These are phyloP conservation scores for Apodemia duryi DNA, from an alignment of 2,888 invertebrate genomes.

Conservation along the genomic window DNA sequence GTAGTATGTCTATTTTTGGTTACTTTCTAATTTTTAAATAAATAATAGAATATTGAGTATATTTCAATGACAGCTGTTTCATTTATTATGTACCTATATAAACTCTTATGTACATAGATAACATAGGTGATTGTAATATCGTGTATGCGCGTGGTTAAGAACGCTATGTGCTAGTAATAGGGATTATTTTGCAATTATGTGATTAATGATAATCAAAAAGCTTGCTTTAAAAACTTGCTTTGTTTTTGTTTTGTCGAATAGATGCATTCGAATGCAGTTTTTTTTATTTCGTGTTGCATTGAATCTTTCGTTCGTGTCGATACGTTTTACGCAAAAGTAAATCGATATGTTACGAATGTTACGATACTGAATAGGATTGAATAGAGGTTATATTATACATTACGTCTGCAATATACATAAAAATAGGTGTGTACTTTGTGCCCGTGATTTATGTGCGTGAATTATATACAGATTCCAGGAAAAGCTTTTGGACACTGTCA, in stretches of 20 bases:
- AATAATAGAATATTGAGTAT: constrained; percentile 37
- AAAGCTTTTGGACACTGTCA: too few relatives aligned
- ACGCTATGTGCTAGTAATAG: constrained; percentile 42
- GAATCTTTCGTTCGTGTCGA: neutral
- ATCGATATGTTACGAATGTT: constrained; percentile 31
- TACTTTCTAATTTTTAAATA: constrained; percentile 49
- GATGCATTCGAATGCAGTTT: constrained; percentile 29
- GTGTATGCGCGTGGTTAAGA: constrained; percentile 39
- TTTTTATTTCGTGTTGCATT: neutral
- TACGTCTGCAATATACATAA: constrained; percentile 20
- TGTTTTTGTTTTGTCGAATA: constrained; percentile 30
- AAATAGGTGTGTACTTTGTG: constrained; percentile 23
- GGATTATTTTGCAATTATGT: constrained; percentile 17
- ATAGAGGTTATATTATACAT: constrained; percentile 32
- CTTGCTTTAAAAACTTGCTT: neutral
- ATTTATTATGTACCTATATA: constrained; percentile 33
- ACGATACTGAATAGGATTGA: constrained; percentile 27
- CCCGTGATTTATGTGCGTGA: neutral
- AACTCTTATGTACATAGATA: constrained; percentile 21
- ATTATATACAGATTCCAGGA: neutral
- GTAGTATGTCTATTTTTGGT: constrained; percentile 54
- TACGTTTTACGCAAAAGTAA: constrained; percentile 13
- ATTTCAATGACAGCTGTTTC: constrained; percentile 38
- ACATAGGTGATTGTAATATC: constrained; percentile 26
- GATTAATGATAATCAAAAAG: constrained; percentile 17